phyloP scores from a whole-genome alignment of 2,888 invertebrate species.

The Zaprionus obscuricornis region DNA sequence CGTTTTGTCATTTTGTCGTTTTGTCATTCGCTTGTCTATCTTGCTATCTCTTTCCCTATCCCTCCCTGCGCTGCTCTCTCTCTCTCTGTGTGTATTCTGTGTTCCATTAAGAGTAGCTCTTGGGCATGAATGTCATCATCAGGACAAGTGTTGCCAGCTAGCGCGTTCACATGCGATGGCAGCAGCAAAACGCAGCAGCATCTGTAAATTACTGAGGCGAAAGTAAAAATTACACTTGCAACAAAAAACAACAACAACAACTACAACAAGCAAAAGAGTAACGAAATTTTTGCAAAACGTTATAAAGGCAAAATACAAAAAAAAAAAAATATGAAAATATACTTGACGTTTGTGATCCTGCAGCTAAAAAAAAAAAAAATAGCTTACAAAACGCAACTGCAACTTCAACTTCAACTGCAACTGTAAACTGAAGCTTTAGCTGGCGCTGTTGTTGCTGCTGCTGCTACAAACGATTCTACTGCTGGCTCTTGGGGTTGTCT shows the following conservation, averaged over 20 bases:
- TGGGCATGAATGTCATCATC: constrained; percentile 77
- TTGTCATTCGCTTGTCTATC: constrained; percentile 50
- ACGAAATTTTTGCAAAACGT: constrained; percentile 42
- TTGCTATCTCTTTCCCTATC: constrained; percentile 16
- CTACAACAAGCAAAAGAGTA: constrained; percentile 18
- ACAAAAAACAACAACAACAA: constrained; percentile 14
- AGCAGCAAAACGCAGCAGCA: constrained; percentile 15
- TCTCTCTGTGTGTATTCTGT: constrained; percentile 21
- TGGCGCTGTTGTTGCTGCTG: too few relatives aligned
- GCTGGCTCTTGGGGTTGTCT: constrained; percentile 18
- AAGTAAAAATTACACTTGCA: constrained; percentile 72
- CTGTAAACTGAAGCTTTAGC: constrained; percentile 6
- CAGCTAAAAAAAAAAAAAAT: constrained; percentile 8
- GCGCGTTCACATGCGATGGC: constrained; percentile 50
- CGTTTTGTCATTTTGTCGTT: constrained; percentile 19
- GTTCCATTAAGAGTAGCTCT: constrained; percentile 72
- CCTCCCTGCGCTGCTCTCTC: neutral
- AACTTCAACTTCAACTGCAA: constrained; percentile 32
- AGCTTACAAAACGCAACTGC: neutral
- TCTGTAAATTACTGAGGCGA: constrained; percentile 56
- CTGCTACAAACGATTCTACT: neutral
- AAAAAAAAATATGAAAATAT: constrained; percentile 1
- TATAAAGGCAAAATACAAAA: constrained; percentile 48
- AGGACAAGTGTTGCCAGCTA: constrained; percentile 58
- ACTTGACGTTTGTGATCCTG: constrained; percentile 66